These are phyloP conservation scores for Tetramorium bicarinatum DNA, from an alignment of 2,888 invertebrate species.

Conservation along the genomic window DNA sequence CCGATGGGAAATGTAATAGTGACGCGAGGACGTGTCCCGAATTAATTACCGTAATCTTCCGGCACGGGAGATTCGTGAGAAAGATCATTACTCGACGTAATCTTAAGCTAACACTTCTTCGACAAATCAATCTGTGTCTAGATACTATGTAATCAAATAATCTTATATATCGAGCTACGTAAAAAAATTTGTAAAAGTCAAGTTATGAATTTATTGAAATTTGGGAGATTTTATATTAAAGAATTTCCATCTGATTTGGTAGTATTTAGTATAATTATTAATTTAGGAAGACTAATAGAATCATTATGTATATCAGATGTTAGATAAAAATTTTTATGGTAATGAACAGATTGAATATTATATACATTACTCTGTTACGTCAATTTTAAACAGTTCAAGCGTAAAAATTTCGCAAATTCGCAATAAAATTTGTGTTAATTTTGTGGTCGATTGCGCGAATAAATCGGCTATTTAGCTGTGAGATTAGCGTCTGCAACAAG, in stretches of 20 bases:
- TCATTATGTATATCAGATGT: not conserved
- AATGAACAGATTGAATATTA: not conserved
- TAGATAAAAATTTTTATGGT: not conserved
- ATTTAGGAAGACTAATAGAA: not conserved
- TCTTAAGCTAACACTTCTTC: conserved; percentile 21
- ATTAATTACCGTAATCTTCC: conserved; percentile 47
- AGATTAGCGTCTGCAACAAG: conserved; percentile 71
- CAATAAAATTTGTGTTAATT: conserved; percentile 53
- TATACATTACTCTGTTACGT: not conserved
- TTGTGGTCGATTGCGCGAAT: conserved; percentile 32
- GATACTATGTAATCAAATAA: conserved; percentile 3
- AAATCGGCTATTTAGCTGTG: conserved; percentile 70
- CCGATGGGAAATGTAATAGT: conserved; percentile 34
- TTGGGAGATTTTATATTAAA: not conserved
- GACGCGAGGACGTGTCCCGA: conserved; percentile 44
- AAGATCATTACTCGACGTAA: conserved; percentile 34
- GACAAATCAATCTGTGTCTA: conserved; percentile 18
- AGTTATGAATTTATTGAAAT: not conserved
- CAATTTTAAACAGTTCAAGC: not conserved
- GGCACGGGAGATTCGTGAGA: conserved; percentile 3
- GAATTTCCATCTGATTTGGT: not conserved
- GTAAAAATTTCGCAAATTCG: conserved; percentile 55
- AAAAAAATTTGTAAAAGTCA: not conserved
- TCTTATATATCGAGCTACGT: not conserved
- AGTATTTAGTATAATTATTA: not conserved